These are phyloP conservation scores for Platycheirus rosarum DNA, from an alignment of 2,888 invertebrate genomes.

Conservation along the genomic window DNA sequence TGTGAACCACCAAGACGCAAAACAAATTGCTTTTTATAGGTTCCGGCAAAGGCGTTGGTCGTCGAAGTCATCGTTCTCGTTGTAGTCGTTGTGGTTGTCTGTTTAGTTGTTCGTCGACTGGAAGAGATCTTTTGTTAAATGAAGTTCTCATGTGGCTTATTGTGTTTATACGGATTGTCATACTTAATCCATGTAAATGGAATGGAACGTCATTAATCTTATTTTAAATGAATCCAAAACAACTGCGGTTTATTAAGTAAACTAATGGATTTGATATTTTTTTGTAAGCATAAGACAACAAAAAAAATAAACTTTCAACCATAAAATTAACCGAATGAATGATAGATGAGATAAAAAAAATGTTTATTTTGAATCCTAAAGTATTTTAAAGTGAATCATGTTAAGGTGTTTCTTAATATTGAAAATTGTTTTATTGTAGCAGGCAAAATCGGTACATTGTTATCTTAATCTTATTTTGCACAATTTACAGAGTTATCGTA, in stretches of 20 bases:
- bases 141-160: constrained; percentile 62
- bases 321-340: too few relatives aligned
- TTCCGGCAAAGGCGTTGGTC: constrained; percentile 1
- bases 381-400: too few relatives aligned
- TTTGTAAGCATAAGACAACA: neutral
- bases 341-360: too few relatives aligned
- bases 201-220: constrained; percentile 55
- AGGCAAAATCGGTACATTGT: too few relatives aligned
- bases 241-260: constrained; percentile 3
- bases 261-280: neutral
- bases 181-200: constrained; percentile 61
- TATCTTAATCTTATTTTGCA: too few relatives aligned
- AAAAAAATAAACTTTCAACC: too few relatives aligned
- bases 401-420: too few relatives aligned
- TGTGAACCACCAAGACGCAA: constrained; percentile 38
- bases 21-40: constrained; percentile 58
- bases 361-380: too few relatives aligned
- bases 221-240: constrained; percentile 47
- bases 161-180: constrained; percentile 59
- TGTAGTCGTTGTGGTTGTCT: neutral
- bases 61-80: neutral
- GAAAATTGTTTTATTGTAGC: too few relatives aligned
- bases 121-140: constrained; percentile 40
- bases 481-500: too few relatives aligned
- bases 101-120: constrained; percentile 3